These are phyloP conservation scores for Pygoscelis adeliae DNA, from an alignment of 2,113 vertebrate genomes.

Conservation along the genomic window DNA sequence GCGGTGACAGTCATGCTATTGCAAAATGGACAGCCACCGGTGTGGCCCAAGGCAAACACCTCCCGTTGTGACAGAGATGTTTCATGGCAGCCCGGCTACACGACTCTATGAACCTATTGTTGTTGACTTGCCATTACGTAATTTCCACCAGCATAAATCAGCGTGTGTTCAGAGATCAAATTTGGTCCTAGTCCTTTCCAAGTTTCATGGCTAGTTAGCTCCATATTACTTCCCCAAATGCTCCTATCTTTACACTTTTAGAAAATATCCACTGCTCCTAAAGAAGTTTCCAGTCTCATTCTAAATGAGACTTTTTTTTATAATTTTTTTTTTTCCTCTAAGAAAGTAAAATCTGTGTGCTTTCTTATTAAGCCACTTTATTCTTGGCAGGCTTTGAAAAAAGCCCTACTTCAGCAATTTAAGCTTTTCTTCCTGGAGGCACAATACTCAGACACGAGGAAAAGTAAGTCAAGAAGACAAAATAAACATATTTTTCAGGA, in stretches of 20 bases:
- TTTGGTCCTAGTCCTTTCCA: neutral
- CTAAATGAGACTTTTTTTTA: neutral
- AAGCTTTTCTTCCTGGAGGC: conserved; percentile 80
- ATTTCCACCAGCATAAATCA: neutral
- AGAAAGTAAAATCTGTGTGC: conserved; percentile 56
- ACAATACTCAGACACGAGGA: conserved; percentile 79
- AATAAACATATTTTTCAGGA: conserved; percentile 79
- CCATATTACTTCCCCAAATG: neutral
- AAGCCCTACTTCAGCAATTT: conserved; percentile 64
- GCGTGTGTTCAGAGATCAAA: neutral
- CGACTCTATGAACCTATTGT: neutral
- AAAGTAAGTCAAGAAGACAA: conserved; percentile 81
- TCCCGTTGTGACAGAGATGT: neutral
- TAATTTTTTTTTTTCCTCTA: neutral
- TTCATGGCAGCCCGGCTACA: neutral
- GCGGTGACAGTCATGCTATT: rapidly evolving
- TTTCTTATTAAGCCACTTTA: conserved; percentile 75
- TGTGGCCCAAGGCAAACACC: neutral
- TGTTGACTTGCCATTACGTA: neutral
- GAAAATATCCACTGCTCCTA: conserved; percentile 3
- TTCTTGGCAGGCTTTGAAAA: conserved; percentile 76
- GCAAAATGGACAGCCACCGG: neutral
- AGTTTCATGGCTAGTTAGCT: neutral
- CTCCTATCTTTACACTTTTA: neutral
- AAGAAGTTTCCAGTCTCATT: conserved; percentile 32